Percentiles rank a stretch among this genome's conserved stretches.
These are phyloP conservation scores for Cremastinae sp. DNA, from an alignment of 2,888 invertebrate species.

Conservation along the genomic window DNA sequence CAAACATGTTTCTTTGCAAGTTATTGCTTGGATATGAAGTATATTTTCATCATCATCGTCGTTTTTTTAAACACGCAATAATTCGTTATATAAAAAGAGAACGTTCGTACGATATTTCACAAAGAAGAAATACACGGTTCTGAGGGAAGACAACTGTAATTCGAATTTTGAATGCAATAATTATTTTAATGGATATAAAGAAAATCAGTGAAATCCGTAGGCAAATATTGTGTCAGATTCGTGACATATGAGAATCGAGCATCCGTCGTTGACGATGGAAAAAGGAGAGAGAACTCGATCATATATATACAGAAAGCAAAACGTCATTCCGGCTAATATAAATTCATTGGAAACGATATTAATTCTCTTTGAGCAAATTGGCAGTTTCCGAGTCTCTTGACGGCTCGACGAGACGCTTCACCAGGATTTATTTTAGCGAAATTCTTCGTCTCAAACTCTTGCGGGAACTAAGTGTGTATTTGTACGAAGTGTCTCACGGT, in stretches of 20 bases:
- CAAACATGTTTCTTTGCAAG: no score
- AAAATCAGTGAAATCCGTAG: neutral
- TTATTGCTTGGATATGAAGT: no score
- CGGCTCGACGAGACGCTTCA: no score
- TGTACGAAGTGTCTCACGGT: slow-evolving; percentile 39
- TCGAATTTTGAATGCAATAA: neutral
- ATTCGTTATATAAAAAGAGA: slow-evolving; percentile 24
- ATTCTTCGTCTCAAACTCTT: slow-evolving; percentile 26
- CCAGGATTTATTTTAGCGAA: neutral
- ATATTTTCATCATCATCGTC: no score
- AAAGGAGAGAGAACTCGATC: no score
- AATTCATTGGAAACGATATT: neutral
- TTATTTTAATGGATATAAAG: neutral
- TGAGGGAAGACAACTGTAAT: slow-evolving; percentile 2
- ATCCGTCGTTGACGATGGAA: no score
- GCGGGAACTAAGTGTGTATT: neutral
- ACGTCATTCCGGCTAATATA: no score
- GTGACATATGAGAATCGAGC: neutral
- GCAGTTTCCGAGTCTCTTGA: no score
- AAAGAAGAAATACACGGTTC: neutral
- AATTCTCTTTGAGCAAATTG: no score
- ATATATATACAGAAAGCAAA: neutral
- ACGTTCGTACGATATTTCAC: neutral
- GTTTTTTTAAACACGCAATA: neutral
- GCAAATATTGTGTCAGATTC: neutral